Evolutionary conservation across 2,113 vertebrate species (phyloP).

Genomic region (Myrmecobius fasciatus): DNA sequence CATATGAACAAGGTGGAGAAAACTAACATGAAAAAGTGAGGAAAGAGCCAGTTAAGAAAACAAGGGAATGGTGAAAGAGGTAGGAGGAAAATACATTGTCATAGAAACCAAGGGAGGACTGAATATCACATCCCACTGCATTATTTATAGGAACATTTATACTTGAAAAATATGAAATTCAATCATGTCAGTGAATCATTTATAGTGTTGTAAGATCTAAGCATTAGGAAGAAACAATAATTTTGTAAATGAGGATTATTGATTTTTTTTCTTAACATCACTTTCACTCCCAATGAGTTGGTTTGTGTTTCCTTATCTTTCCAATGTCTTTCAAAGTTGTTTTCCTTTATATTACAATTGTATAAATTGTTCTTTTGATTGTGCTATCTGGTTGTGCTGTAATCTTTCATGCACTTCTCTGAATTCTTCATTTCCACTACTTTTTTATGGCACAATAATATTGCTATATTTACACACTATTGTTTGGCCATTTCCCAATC

Average conservation of each 20-base stretch:
- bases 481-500: not conserved
- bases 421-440: not conserved
- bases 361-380: not conserved
- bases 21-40: not conserved
- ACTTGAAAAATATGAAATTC: not conserved
- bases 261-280: not conserved
- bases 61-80: not conserved
- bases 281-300: not conserved
- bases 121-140: not conserved
- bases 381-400: not conserved
- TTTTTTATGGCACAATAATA: not conserved
- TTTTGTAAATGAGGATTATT: not conserved
- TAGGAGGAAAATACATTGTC: not conserved
- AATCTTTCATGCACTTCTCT: not conserved
- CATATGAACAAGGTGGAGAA: not conserved
- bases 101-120: not conserved
- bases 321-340: not conserved
- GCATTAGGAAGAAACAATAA: not conserved
- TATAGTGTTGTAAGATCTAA: not conserved
- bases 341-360: not conserved
- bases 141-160: constrained; percentile 1
- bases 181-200: not conserved
- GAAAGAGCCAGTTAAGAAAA: not conserved
- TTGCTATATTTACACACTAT: not conserved
- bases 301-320: too few relatives aligned